Percentiles rank a stretch among this genome's conserved stretches.
Conservation (phyloP, 2,888 invertebrate genomes). For the Eristalis arbustorum region DNA sequence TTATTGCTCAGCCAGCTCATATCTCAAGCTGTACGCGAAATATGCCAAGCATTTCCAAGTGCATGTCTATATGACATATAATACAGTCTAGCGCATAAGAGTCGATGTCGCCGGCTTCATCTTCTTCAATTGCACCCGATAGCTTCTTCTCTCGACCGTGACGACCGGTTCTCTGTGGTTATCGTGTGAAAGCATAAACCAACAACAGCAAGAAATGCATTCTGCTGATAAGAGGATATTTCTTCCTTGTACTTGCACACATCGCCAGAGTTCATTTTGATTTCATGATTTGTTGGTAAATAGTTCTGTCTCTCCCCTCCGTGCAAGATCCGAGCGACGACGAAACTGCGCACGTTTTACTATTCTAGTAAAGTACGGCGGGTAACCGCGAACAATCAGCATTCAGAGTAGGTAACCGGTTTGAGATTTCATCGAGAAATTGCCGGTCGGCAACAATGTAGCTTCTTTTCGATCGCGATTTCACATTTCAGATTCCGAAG, state of each 20-base stretch:
- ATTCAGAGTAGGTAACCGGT: constrained; percentile 33
- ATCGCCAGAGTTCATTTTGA: not conserved
- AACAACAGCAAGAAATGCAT: constrained; percentile 7
- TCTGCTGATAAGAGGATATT: constrained; percentile 31
- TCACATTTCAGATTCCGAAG: constrained; percentile 50
- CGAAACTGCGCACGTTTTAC: not conserved
- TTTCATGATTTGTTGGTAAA: constrained; percentile 5
- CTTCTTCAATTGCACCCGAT: not conserved
- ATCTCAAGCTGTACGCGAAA: constrained; percentile 57
- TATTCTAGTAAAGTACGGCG: constrained; percentile 29
- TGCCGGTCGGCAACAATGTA: constrained; percentile 62
- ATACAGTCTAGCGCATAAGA: constrained; percentile 24
- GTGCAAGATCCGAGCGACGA: no score
- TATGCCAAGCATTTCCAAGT: constrained; percentile 56
- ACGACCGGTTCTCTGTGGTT: constrained; percentile 17
- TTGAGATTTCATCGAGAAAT: constrained; percentile 23
- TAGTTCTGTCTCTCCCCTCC: not conserved
- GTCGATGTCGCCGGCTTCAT: constrained; percentile 1
- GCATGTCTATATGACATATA: constrained; percentile 31
- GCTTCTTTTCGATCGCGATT: constrained; percentile 39
- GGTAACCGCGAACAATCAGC: not conserved
- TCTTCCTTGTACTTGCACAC: not conserved
- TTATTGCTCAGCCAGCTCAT: constrained; percentile 50
- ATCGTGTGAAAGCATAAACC: constrained; percentile 54
- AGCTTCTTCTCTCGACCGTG: constrained; percentile 34